Base-by-base conservation (phyloP, 2,888 invertebrate genomes). In the Cyrtodaria siliqua region DNA sequence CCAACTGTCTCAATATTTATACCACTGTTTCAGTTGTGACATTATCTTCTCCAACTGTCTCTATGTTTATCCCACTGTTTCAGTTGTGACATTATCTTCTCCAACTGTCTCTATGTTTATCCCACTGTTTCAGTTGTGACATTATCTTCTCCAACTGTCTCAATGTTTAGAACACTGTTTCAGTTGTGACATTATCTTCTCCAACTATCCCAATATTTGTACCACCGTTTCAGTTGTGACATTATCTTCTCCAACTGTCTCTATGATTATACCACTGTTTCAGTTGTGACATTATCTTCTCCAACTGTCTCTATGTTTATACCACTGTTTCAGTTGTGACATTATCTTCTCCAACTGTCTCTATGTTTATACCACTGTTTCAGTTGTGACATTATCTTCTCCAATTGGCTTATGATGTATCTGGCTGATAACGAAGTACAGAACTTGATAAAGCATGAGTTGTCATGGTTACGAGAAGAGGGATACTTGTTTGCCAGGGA, bases 341-440 rank as follows among this genome's bases (percentile, higher is more conserved):
- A 79, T 94, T 59, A 92, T 95, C 23, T 95, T 95, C 90, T 94
- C 94, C 81, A 95, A 95, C 88, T 95, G 95, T 94, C 91, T 95
- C 14, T 8, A 33, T 33, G 33, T 8, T 8, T 33, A 33, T 8
- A 33, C 6, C 33, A 33, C 1, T 47, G 49, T 74, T 87, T 16
- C 87, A 94, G 94, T 75, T 92, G 92, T 64, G 94, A 94, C 83
- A 79, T 94, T 59, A 92, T 95, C 23, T 95, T 95, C 90, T 94
- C 94, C 81, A 95, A 95, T 88, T 95, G 95, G 95, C 91, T 95
- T 57, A 91, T 94, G 79, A 95, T 95, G 95, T 95, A 95, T 87
- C 86, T 95, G 69, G 91, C 90, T 26, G 94, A 94, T 79, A 88
- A 90, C 23, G 94, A 95, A 85, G 91, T 93, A 2, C 88, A 92